Evolutionary conservation across 2,797 vertebrate genomes (phyloP).

Genomic region (Pangasius sanitwongsei): DNA sequence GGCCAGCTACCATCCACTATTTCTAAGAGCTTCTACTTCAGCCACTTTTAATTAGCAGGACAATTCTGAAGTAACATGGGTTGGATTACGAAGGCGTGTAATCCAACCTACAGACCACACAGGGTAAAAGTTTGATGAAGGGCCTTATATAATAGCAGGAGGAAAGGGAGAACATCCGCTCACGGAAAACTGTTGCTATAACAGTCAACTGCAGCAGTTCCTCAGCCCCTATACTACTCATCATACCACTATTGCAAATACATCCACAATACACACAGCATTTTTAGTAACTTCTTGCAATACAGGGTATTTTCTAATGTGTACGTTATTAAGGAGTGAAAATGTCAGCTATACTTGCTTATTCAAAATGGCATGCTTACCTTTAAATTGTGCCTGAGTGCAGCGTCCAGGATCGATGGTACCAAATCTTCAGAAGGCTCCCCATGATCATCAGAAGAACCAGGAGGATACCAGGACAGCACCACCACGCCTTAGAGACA

Average conservation of each 20-base stretch:
- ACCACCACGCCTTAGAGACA: slow-evolving; percentile 80
- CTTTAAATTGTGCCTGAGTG: slow-evolving; percentile 87
- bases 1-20: slow-evolving; percentile 10
- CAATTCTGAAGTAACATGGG: slow-evolving; percentile 35
- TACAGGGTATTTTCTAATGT: background rate
- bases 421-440: slow-evolving; percentile 86
- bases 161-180: slow-evolving; percentile 18
- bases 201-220: slow-evolving; percentile 68
- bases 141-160: slow-evolving; percentile 38
- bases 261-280: background rate
- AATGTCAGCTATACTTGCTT: background rate
- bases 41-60: slow-evolving; percentile 12
- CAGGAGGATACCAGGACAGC: slow-evolving; percentile 85
- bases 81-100: slow-evolving; percentile 48
- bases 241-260: background rate
- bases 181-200: slow-evolving; percentile 38
- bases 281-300: background rate
- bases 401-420: slow-evolving; percentile 81
- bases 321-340: background rate
- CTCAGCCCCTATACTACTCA: background rate
- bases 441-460: slow-evolving; percentile 82
- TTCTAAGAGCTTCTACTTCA: slow-evolving; percentile 2
- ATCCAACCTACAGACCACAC: slow-evolving; percentile 25
- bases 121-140: slow-evolving; percentile 65
- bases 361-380: slow-evolving; percentile 63